Conservation (phyloP, 2,888 invertebrate species). For the Sinodicranocentrus sp. region DNA sequence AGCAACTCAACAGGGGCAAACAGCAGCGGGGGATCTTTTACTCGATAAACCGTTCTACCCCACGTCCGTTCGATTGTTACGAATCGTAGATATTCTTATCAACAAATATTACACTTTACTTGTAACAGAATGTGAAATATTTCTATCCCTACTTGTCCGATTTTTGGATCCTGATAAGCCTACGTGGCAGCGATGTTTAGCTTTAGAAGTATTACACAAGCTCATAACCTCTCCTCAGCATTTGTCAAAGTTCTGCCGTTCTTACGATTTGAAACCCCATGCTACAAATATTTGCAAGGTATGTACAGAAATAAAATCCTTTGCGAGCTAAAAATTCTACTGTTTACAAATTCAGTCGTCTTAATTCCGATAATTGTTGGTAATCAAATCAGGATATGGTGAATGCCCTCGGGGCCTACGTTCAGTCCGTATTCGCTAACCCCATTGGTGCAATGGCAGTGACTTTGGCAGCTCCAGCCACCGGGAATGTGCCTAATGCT, state of each 20-base stretch:
- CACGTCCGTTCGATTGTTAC: slow-evolving; percentile 94
- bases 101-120: slow-evolving; percentile 94
- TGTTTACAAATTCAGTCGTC: no score
- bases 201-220: slow-evolving; percentile 96
- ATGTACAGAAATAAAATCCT: no score
- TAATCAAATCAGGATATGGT: slow-evolving; percentile 89
- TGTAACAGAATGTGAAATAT: slow-evolving; percentile 99
- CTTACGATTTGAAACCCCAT: slow-evolving; percentile 96
- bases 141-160: slow-evolving; percentile 96
- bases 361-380: not conserved
- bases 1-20: slow-evolving; percentile 82
- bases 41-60: slow-evolving; percentile 97
- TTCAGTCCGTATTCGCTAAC: slow-evolving; percentile 92
- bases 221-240: slow-evolving; percentile 93
- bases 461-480: slow-evolving; percentile 54
- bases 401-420: slow-evolving; percentile 94
- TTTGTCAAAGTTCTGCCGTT: slow-evolving; percentile 93
- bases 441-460: slow-evolving; percentile 79
- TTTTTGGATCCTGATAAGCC: slow-evolving; percentile 98
- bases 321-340: no score
- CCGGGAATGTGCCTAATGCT: slow-evolving; percentile 60
- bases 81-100: slow-evolving; percentile 95
- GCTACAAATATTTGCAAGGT: slow-evolving; percentile 86
- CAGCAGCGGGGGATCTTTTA: slow-evolving; percentile 79
- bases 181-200: slow-evolving; percentile 95